A percentile compares a stretch with the other conserved stretches of the same genome.
Evolutionary conservation across 2,797 vertebrate genomes (phyloP).

Genomic region (Enteromius trimaculatus): DNA sequence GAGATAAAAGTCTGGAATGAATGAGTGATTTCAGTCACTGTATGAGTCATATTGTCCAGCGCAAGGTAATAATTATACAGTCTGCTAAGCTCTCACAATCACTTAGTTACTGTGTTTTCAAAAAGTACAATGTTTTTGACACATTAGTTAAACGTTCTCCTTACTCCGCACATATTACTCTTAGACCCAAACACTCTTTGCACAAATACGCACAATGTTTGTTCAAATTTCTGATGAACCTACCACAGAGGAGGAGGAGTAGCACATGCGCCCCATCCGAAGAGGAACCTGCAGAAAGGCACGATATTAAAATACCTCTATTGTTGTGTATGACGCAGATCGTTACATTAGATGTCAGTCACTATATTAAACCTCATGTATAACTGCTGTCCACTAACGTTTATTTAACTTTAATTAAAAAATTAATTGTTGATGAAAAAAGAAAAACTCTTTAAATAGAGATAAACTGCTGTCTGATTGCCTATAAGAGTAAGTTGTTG

Average conservation of each 20-base stretch:
- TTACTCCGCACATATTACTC: background rate
- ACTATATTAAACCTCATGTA: background rate
- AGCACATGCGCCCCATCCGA: conserved; percentile 71
- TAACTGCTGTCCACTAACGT: background rate
- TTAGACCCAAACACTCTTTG: background rate
- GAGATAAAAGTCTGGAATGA: background rate
- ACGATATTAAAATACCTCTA: conserved; percentile 41
- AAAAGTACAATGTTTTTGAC: background rate
- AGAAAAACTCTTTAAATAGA: background rate
- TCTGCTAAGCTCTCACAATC: background rate
- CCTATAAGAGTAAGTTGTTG: background rate
- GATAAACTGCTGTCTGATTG: background rate
- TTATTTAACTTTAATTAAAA: too few relatives aligned
- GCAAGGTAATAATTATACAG: background rate
- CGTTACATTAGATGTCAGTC: background rate
- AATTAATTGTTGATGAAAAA: background rate
- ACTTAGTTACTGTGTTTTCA: background rate
- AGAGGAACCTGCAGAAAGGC: conserved; percentile 72
- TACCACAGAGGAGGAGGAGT: conserved; percentile 82
- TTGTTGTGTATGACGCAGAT: background rate
- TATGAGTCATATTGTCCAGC: background rate
- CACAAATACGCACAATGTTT: background rate
- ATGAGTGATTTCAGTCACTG: background rate
- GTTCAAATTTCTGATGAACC: conserved; percentile 62
- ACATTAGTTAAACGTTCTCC: background rate